Conservation (phyloP, 1,140 invertebrate genomes). For the Drosophila guanche region DNA sequence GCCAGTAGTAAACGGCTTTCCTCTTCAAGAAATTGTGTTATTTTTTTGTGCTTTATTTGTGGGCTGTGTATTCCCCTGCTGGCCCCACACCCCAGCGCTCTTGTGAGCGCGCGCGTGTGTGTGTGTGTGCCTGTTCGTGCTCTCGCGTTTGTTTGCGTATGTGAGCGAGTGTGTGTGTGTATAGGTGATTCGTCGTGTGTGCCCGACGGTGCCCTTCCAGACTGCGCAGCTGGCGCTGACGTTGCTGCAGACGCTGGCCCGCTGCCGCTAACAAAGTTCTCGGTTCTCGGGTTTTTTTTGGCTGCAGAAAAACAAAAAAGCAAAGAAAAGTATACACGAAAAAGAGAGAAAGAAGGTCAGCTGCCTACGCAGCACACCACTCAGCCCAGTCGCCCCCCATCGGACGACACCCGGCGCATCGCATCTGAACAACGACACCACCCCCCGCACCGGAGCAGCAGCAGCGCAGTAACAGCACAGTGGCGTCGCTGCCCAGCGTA, state of each 20-base stretch:
- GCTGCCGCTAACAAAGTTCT: conserved; percentile 43
- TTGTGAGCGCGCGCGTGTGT: too few species aligned
- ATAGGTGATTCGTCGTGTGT: conserved; percentile 5
- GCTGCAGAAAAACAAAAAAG: conserved; percentile 20
- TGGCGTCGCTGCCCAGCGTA: conserved; percentile 60
- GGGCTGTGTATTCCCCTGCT: too few species aligned
- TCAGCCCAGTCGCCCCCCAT: neutral
- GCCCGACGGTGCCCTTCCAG: conserved; percentile 10
- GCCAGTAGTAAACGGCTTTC: too few species aligned
- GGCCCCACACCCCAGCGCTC: too few species aligned
- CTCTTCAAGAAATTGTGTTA: neutral
- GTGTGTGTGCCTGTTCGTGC: too few species aligned
- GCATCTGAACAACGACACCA: conserved; percentile 7
- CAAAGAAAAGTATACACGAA: neutral
- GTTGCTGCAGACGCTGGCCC: conserved; percentile 18
- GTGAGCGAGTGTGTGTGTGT: conserved; percentile 19
- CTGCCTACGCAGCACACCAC: conserved; percentile 12
- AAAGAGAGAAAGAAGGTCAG: conserved; percentile 65
- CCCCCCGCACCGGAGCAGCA: conserved; percentile 9
- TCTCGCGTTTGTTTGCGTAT: neutral
- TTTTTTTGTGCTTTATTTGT: conserved; percentile 21
- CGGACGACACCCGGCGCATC: neutral
- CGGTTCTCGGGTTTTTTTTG: conserved; percentile 27
- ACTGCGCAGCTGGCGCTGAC: conserved; percentile 19
- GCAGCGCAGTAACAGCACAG: conserved; percentile 8